phyloP scores from a whole-genome alignment of 2,888 invertebrate genomes.

The Lymantria dispar region DNA sequence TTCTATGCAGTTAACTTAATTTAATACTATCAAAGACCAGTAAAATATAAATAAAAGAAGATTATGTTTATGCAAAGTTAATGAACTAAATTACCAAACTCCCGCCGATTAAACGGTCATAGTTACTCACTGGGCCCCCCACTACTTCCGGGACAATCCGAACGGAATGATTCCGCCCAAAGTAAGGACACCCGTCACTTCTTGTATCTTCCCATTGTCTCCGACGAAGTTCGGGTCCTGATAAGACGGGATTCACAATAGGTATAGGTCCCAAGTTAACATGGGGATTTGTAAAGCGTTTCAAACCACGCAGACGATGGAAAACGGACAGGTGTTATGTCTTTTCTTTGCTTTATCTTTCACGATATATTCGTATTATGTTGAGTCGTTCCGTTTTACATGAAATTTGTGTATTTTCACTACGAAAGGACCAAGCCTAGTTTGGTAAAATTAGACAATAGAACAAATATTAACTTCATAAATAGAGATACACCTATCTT shows the following conservation, averaged over 20 bases:
- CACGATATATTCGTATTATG: conserved; percentile 3
- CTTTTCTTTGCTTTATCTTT: conserved; percentile 40
- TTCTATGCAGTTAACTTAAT: too few relatives aligned
- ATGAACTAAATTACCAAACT: conserved; percentile 2
- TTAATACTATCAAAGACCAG: too few relatives aligned
- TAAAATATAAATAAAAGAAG: background rate
- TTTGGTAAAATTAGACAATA: too few relatives aligned
- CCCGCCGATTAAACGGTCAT: conserved; percentile 22
- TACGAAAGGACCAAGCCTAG: background rate
- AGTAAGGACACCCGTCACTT: conserved; percentile 46
- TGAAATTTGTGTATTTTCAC: background rate
- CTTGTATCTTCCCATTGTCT: conserved; percentile 58
- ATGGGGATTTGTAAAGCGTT: conserved; percentile 60
- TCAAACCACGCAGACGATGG: conserved; percentile 33
- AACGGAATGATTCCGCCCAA: conserved; percentile 34
- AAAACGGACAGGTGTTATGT: conserved; percentile 38
- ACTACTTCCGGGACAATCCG: conserved; percentile 31
- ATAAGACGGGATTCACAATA: conserved; percentile 57
- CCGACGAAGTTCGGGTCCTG: conserved; percentile 57
- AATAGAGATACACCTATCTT: too few relatives aligned
- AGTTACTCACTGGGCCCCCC: conserved; percentile 12
- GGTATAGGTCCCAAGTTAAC: conserved; percentile 59
- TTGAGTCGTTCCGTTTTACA: conserved; percentile 3
- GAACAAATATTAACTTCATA: too few relatives aligned
- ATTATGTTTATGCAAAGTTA: too few relatives aligned